Evolutionary conservation across 2,113 vertebrate species (phyloP), one percentile per base, ranked within the genome.

Genomic region (Arenaria interpres): DNA sequence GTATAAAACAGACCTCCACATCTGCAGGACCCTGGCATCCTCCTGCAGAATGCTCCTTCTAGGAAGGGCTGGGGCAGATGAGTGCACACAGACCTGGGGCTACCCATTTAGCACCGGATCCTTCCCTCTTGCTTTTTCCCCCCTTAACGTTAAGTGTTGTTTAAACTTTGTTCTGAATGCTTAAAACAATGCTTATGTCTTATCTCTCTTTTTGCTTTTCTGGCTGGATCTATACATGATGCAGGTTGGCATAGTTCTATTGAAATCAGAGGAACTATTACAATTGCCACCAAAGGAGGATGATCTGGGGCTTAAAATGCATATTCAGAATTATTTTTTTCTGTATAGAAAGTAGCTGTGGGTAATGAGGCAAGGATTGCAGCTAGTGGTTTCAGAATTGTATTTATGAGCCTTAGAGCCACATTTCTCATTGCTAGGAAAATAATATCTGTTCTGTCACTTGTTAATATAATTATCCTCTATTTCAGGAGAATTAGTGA

Each of bases 391-490:
- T 96, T 88, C 60, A 77, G 46, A 89, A 78, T 5, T 56, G 30
- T 92, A 93, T 96, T 94, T 90, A 92, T 93, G 90, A 93, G 43
- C 2, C 46, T 93, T 90, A 81, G 35, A 90, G 37, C 14, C 46
- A 48, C 68, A 84, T 84, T 94, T 96, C 54, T 91, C 37, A 86
- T 68, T 74, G 25, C 27, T 60, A 35, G 68, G 25, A 72, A 95
- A 93, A 93, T 77, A 80, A 76, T 90, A 93, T 74, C 68, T 80
- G 14, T 91, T 88, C 71, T 90, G 56, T 85, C 78, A 79, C 60
- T 96, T 81, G 64, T 71, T 95, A 95, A 95, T 84, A 74, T 83
- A 94, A 96, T 96, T 88, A 93, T 88, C 39, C 27, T 68, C 37
- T 93, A 9, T 96, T 97, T 95, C 54, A 84, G 43, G 21, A 90